Base-by-base conservation (phyloP, 2,113 vertebrate genomes). In the Syrmaticus mikado region DNA sequence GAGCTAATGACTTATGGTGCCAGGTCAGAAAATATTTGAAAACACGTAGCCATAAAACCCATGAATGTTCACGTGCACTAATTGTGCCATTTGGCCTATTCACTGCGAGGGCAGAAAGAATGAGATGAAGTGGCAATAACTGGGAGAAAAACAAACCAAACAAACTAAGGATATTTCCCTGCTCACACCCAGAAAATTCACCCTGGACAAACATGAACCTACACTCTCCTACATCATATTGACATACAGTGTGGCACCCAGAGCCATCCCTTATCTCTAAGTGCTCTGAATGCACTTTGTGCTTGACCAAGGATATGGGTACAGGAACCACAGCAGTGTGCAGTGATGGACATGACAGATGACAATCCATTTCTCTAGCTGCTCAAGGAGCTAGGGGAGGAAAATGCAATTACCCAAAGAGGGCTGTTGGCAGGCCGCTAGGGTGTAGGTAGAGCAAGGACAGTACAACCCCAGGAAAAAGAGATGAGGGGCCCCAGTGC, bases 321-420 rank as follows among this genome's bases (percentile, higher is more conserved):
- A n/a, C 2, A 0, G 67, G 62, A n/a, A 53, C 19, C 38, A 13
- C 50, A 72, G 50, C 13, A 27, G 17, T 53, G 70, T 11, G 19
- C 13, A 30, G 36, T 20, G 13, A 28, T 32, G n/a, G 28, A n/a
- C 14, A 15, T 78, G 76, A 93, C 4, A 1, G 82, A 81, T 87
- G 74, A 60, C 4, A 4, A 77, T 27, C 17, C 1, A 3, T 68
- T 60, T 36, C 20, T 24, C 38, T 36, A 52, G 36, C 12, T 4
- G 57, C 36, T 52, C 21, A 66, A 88, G 62, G 25, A 40, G 38
- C 38, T 30, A 24, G 53, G 53, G 60, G 53, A 82, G 50, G 45
- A 60, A 78, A 85, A 93, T 27, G 61, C 61, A 87, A 93, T 93
- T 88, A 95, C 75, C 80, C 65, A 30, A 73, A 95, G 84, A 85